Base-by-base conservation (phyloP, 2,113 vertebrate genomes). In the Leucopternis melanops region DNA sequence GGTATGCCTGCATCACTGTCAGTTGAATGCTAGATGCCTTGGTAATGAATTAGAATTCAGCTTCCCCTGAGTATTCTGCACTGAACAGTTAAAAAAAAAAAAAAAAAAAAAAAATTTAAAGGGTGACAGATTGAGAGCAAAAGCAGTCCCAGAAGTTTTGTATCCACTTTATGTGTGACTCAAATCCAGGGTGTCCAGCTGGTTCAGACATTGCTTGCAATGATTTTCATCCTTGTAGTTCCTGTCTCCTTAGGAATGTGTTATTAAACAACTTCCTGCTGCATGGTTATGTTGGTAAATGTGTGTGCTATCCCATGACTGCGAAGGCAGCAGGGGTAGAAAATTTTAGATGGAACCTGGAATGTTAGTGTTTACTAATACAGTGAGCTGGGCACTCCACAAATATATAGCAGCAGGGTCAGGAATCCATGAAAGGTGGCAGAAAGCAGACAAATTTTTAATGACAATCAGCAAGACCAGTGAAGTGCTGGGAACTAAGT, bases 111-210 rank as follows among this genome's bases (percentile, higher is more conserved):
- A 40, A 40, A 45, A 45, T 2, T 95, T 69, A 50, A 66, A 77
- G 69, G 70, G 73, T 92, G 92, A 90, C 92, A 96, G 89, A 91
- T 79, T 92, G 86, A 89, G 83, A 88, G 80, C 73, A 96, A 85
- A 94, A 94, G 66, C 61, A 89, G 44, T 91, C 90, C 88, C 91
- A 82, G 83, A 95, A 95, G 49, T 94, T 92, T 90, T 95, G 81
- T 81, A 91, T 50, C 55, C 42, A 58, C 81, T 79, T 83, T 47
- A 72, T 9, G 49, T 87, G 49, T 92, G 88, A 92, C 52, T 95
- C 81, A 82, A 65, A 94, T 82, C 66, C 58, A 70, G 45, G 32
- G 66, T 72, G 86, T 85, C 84, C 94, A 77, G 42, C 66, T 92
- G 62, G 18, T 94, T 96, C 81, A 92, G 38, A 67, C 52, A 86